These are phyloP conservation scores for Periophthalmodon schlosseri DNA, from an alignment of 2,113 vertebrate genomes.

Conservation along the genomic window DNA sequence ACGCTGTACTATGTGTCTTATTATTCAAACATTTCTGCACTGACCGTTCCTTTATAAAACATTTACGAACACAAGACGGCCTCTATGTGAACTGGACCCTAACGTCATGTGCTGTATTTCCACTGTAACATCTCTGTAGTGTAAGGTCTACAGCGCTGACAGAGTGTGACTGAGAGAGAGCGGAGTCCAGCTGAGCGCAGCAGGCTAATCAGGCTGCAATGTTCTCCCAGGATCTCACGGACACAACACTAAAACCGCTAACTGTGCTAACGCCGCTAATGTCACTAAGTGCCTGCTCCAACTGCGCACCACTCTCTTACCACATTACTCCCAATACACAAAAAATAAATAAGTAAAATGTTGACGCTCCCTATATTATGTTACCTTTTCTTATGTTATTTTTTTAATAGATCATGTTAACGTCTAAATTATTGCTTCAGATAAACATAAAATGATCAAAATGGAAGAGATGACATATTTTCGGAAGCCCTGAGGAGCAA, in stretches of 20 bases:
- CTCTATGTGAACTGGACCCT: neutral
- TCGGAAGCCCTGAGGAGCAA: too few relatives aligned
- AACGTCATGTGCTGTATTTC: slow-evolving; percentile 10
- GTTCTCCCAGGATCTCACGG: slow-evolving; percentile 50
- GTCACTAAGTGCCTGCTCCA: slow-evolving; percentile 22
- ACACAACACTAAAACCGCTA: slow-evolving; percentile 19
- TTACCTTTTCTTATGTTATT: too few relatives aligned
- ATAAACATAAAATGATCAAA: too few relatives aligned
- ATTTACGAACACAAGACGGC: slow-evolving; percentile 14
- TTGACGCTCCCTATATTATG: neutral
- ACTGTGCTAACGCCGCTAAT: slow-evolving; percentile 32
- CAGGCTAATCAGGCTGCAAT: slow-evolving; percentile 57
- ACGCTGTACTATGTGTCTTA: neutral
- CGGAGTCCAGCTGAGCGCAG: slow-evolving; percentile 54
- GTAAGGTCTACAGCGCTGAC: slow-evolving; percentile 10
- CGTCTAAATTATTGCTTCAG: too few relatives aligned
- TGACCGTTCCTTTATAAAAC: slow-evolving; percentile 13
- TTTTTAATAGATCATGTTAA: too few relatives aligned
- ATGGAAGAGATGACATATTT: too few relatives aligned
- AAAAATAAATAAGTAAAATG: neutral
- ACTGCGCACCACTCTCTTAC: slow-evolving; percentile 37
- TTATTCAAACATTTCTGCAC: neutral
- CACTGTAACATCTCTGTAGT: slow-evolving; percentile 20
- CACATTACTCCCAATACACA: neutral
- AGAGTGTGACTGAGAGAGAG: slow-evolving; percentile 27